These are phyloP conservation scores for Zosterops japonicus DNA, from an alignment of 2,113 vertebrate genomes.

Conservation along the genomic window DNA sequence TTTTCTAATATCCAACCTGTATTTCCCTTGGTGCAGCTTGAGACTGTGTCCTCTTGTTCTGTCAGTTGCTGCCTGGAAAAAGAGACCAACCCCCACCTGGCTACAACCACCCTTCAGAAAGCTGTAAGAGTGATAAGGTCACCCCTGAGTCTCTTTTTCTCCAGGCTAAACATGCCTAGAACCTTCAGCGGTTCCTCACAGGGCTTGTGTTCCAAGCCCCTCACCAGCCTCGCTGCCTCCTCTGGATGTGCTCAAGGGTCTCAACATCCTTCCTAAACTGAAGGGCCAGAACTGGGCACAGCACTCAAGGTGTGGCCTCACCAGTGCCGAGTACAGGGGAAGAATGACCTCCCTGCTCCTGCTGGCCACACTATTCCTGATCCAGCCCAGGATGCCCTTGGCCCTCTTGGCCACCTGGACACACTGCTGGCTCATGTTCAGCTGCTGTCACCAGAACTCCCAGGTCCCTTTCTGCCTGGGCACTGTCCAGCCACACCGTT, in stretches of 20 bases:
- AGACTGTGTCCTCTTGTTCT: neutral
- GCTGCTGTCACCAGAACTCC: neutral
- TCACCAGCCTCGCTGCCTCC: neutral
- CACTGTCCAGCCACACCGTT: neutral
- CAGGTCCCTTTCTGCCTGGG: neutral
- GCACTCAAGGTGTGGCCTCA: too few species aligned
- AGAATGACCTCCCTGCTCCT: neutral
- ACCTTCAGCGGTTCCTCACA: too few species aligned
- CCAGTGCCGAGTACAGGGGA: neutral
- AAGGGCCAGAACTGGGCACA: neutral
- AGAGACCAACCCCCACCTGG: neutral
- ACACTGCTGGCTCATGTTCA: neutral
- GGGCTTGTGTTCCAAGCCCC: neutral
- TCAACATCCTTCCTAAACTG: neutral
- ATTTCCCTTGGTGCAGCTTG: neutral
- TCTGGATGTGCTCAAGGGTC: rapidly evolving
- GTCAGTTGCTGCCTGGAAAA: neutral
- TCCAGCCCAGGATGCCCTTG: rapidly evolving
- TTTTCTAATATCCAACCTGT: neutral
- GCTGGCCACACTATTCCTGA: neutral
- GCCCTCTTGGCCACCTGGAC: neutral
- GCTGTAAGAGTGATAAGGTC: neutral
- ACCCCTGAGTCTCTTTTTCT: too few species aligned
- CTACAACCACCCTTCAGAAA: neutral
- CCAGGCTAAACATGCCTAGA: too few species aligned